These are phyloP conservation scores for Clistopyga incitator DNA, from an alignment of 2,888 invertebrate species.

Conservation along the genomic window DNA sequence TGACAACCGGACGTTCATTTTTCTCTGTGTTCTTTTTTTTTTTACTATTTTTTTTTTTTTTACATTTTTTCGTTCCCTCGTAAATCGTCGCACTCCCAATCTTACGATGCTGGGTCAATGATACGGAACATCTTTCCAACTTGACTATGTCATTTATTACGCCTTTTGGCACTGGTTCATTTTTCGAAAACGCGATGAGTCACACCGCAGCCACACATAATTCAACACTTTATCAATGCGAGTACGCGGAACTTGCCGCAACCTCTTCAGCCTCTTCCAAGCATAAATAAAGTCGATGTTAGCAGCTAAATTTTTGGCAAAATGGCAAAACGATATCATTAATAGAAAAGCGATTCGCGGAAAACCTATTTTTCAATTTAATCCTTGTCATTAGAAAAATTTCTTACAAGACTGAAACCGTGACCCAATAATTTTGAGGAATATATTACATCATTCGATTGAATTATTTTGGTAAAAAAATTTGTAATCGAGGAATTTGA, in stretches of 20 bases:
- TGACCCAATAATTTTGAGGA: no score
- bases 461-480: no score
- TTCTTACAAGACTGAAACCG: no score
- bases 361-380: no score
- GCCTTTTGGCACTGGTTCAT: slow-evolving; percentile 41
- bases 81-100: slow-evolving; percentile 12
- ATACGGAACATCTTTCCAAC: slow-evolving; percentile 38
- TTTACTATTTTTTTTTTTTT: no score
- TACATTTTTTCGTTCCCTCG: no score
- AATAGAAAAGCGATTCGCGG: no score
- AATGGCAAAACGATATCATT: no score
- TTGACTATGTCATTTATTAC: slow-evolving; percentile 40
- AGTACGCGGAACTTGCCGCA: background rate
- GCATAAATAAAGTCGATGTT: background rate
- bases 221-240: background rate
- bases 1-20: slow-evolving; percentile 51
- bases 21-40: slow-evolving; percentile 4
- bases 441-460: no score
- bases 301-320: no score
- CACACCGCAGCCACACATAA: background rate
- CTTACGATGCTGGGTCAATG: slow-evolving; percentile 49
- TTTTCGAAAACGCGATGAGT: background rate
- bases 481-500: no score
- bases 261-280: background rate
- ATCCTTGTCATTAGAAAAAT: no score